Conservation (phyloP, 2,113 vertebrate genomes). For the Archocentrus centrarchus region DNA sequence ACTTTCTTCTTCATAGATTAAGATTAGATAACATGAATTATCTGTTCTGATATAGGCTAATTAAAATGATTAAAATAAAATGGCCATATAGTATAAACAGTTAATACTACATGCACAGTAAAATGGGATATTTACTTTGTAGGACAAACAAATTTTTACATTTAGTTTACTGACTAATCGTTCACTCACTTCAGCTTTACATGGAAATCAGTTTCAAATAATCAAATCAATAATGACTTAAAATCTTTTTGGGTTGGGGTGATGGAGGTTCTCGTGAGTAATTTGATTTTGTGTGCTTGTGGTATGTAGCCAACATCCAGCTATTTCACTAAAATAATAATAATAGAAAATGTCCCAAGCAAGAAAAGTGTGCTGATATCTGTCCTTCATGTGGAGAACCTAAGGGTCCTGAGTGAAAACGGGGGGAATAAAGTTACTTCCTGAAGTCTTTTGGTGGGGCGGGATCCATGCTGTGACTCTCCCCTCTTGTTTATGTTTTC, state of each 20-base stretch:
- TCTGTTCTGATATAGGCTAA: not conserved
- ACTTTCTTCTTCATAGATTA: not conserved
- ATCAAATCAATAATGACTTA: not conserved
- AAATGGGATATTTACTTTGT: not conserved
- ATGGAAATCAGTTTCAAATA: not conserved
- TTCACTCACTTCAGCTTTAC: not conserved
- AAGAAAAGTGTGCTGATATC: not conserved
- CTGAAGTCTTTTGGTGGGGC: constrained; percentile 41
- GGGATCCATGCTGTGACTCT: constrained; percentile 37
- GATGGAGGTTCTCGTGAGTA: too few relatives aligned
- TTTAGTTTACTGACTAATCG: not conserved
- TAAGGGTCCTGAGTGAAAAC: not conserved
- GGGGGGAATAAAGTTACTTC: constrained; percentile 36
- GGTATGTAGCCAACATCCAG: not conserved
- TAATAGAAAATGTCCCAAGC: not conserved
- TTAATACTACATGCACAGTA: not conserved
- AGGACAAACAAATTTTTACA: not conserved
- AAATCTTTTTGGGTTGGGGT: not conserved
- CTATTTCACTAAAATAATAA: not conserved
- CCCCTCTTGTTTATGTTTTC: constrained; percentile 11
- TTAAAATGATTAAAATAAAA: not conserved
- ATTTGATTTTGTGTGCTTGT: not conserved
- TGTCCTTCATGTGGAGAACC: not conserved
- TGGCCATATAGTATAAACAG: too few relatives aligned
- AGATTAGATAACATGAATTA: not conserved